Conservation (phyloP, 2,113 vertebrate genomes). For the Elachura formosa region DNA sequence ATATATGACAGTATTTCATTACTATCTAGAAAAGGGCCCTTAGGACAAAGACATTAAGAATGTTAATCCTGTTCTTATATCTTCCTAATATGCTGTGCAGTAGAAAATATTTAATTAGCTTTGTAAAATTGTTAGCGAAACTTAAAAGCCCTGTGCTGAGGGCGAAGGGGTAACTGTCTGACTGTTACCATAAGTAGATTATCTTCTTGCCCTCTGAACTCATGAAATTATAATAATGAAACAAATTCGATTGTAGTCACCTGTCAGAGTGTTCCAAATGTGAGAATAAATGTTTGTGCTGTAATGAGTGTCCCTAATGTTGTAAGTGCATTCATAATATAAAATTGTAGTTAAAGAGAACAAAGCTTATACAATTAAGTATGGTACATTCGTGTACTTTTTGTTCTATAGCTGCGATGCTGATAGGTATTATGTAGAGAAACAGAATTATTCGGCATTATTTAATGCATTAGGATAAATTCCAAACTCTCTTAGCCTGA, state of each 20-base stretch:
- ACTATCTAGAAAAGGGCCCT: slow-evolving; percentile 1
- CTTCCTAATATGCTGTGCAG: slow-evolving; percentile 29
- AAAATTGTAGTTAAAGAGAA: background rate
- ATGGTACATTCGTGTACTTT: background rate
- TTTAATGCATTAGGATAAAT: background rate
- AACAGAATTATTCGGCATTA: background rate
- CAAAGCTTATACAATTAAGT: background rate
- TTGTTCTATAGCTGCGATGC: background rate
- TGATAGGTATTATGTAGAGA: background rate
- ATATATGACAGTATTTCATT: slow-evolving; percentile 35
- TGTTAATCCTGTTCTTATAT: slow-evolving; percentile 48
- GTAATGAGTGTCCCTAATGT: background rate
- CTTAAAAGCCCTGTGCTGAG: background rate
- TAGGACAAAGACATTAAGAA: slow-evolving; percentile 49
- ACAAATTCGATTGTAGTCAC: background rate
- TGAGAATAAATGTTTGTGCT: background rate
- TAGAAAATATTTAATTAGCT: slow-evolving; percentile 57
- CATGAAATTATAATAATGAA: slow-evolving; percentile 35
- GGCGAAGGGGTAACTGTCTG: background rate
- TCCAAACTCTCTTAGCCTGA: background rate
- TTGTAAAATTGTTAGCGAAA: slow-evolving; percentile 31
- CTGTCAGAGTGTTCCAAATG: slow-evolving; percentile 2
- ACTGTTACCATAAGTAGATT: slow-evolving; percentile 34
- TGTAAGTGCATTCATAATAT: background rate
- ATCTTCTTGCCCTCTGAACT: slow-evolving; percentile 53